Percentiles rank a stretch among this genome's conserved stretches.
Conservation (phyloP, 92 coral and sea anemone genomes). For the Anthopleura xanthogrammica region DNA sequence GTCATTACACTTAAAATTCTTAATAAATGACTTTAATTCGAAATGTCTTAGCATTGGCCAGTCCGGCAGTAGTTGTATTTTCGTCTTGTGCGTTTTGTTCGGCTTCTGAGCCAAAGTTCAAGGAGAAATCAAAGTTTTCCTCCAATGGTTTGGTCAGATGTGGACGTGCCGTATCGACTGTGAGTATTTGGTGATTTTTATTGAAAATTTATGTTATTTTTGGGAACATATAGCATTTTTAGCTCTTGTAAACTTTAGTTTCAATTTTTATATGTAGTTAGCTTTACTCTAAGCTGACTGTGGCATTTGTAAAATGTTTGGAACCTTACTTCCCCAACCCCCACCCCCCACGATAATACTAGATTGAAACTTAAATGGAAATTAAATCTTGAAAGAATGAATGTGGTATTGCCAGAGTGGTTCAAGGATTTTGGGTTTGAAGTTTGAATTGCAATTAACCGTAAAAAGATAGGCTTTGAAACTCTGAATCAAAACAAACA, state of each 20-base stretch:
- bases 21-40: slow-evolving; percentile 28
- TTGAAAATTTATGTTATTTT: background rate
- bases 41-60: slow-evolving; percentile 10
- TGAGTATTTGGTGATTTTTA: slow-evolving; percentile 9
- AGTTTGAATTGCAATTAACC: too few relatives aligned
- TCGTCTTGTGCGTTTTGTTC: slow-evolving; percentile 21
- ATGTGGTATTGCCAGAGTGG: too few relatives aligned
- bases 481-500: too few relatives aligned
- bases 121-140: slow-evolving; percentile 37
- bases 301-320: too few relatives aligned
- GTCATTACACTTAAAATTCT: background rate
- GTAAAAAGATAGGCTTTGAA: too few relatives aligned
- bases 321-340: too few relatives aligned
- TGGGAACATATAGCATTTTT: background rate
- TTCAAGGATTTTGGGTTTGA: too few relatives aligned
- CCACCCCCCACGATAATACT: too few relatives aligned
- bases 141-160: slow-evolving; percentile 72
- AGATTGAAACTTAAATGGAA: too few relatives aligned
- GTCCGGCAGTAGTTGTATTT: slow-evolving; percentile 28
- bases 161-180: slow-evolving; percentile 69
- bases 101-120: slow-evolving; percentile 10
- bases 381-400: too few relatives aligned
- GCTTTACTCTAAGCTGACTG: too few relatives aligned
- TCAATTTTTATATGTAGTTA: too few relatives aligned
- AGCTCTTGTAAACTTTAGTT: background rate